Conservation (phyloP, 2,888 invertebrate genomes). For the Protophormia terraenovae region DNA sequence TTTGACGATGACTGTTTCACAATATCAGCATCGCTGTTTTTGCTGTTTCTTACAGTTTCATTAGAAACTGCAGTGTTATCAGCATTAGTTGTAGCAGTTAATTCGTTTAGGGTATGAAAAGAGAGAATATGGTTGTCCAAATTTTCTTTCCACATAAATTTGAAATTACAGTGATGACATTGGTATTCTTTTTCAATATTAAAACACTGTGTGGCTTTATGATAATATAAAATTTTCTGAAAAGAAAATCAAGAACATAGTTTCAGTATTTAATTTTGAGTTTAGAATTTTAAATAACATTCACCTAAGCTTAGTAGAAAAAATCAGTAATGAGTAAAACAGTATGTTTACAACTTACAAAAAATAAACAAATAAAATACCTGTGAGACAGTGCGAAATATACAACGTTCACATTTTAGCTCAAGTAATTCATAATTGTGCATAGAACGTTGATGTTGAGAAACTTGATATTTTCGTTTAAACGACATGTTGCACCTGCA, state of each 20-base stretch:
- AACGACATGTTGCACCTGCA: constrained; percentile 75
- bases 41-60: background rate
- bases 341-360: background rate
- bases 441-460: constrained; percentile 76
- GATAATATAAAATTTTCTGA: constrained; percentile 82
- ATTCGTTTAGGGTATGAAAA: constrained; percentile 68
- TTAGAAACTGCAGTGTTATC: too few species aligned
- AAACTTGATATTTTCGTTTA: constrained; percentile 75
- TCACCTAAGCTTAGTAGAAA: too few species aligned
- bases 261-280: too few species aligned
- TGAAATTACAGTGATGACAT: constrained; percentile 76
- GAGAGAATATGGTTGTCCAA: constrained; percentile 73
- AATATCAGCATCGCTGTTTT: too few species aligned
- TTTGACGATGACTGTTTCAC: too few species aligned
- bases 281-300: too few species aligned
- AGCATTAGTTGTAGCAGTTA: constrained; percentile 1
- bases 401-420: constrained; percentile 82
- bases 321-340: background rate
- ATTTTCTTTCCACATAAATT: constrained; percentile 79
- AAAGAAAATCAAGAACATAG: too few species aligned
- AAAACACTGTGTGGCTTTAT: constrained; percentile 81
- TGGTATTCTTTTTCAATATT: constrained; percentile 74
- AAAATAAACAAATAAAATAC: constrained; percentile 71
- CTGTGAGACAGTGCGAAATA: constrained; percentile 82
- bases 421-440: constrained; percentile 82